Percentiles rank a stretch among this genome's conserved stretches.
Conservation (phyloP, 2,888 invertebrate genomes). For the Lasius platythorax region DNA sequence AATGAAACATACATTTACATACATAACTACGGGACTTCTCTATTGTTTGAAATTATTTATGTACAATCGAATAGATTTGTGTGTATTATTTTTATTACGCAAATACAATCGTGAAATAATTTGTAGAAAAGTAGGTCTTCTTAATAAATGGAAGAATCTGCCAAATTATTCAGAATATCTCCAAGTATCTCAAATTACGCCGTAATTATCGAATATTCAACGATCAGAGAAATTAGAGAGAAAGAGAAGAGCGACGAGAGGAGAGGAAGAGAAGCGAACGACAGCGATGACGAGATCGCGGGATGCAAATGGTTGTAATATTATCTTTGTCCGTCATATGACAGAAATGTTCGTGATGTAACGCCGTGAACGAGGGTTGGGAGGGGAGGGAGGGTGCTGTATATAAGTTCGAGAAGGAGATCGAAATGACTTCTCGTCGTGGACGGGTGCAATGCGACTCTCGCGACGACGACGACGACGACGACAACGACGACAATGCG, state of each 20-base stretch:
- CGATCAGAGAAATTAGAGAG: background rate
- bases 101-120: background rate
- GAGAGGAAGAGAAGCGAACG: background rate
- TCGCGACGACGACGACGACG: slow-evolving; percentile 30
- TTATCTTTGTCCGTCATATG: slow-evolving; percentile 53
- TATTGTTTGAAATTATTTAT: slow-evolving; percentile 8
- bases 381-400: background rate
- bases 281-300: background rate
- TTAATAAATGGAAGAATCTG: background rate
- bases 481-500: slow-evolving; percentile 72
- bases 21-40: background rate
- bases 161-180: background rate
- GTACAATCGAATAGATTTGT: background rate
- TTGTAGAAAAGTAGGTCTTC: background rate
- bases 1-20: background rate
- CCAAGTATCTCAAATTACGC: slow-evolving; percentile 22
- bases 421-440: slow-evolving; percentile 55
- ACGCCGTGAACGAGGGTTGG: background rate
- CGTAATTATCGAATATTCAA: slow-evolving; percentile 28
- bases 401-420: background rate
- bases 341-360: slow-evolving; percentile 44
- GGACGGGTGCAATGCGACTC: slow-evolving; percentile 55
- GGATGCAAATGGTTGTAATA: slow-evolving; percentile 27
- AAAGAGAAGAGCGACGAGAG: background rate
- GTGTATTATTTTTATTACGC: background rate